Base-by-base conservation (phyloP, 2,797 vertebrate genomes). In the Neomorphus geoffroyi region DNA sequence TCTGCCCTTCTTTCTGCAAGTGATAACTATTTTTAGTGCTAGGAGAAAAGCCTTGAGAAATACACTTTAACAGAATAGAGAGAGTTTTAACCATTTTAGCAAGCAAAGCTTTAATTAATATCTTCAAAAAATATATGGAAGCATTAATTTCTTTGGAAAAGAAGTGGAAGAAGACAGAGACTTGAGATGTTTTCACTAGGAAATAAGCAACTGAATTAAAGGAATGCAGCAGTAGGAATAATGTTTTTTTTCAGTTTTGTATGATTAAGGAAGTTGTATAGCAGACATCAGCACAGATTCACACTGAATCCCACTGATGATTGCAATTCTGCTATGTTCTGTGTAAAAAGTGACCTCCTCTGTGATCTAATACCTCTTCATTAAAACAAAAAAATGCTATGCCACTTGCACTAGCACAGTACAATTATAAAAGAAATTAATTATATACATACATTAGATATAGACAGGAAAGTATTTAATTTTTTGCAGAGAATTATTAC, bases 281-380 rank as follows among this genome's bases (percentile, higher is more conserved):
- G 12, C 21, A 90, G 84, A 96, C 72, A 89, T 67, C 90, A 95
- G 43, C 37, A 92, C 9, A 95, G 61, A 46, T 86, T 72, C 48
- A 48, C 18, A 85, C 22, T 62, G 74, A 95, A 92, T 95, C 39
- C 61, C 24, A 88, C 8, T 84, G 89, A 96, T 96, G 48, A 46
- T 24, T 92, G 41, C 35, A 45, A 95, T 96, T 96, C 88, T n/a
- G 61, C 27, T 53, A 51, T 35, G 45, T 60, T 71, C 84, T 95
- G 60, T 67, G 58, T 79, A 81, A 71, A 94, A 94, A 94, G n/a
- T 92, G 45, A 95, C 87, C 14, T 80, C 45, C 28, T 94, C 58
- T 94, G 88, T 93, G 90, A 82, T 91, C 57, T 92, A 94, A 83
- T 95, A 81, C 74, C 78, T 97, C 74, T 92, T 96, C 96, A 97